Conservation (phyloP, 2,797 vertebrate species). For the Meriones psammophilus region DNA sequence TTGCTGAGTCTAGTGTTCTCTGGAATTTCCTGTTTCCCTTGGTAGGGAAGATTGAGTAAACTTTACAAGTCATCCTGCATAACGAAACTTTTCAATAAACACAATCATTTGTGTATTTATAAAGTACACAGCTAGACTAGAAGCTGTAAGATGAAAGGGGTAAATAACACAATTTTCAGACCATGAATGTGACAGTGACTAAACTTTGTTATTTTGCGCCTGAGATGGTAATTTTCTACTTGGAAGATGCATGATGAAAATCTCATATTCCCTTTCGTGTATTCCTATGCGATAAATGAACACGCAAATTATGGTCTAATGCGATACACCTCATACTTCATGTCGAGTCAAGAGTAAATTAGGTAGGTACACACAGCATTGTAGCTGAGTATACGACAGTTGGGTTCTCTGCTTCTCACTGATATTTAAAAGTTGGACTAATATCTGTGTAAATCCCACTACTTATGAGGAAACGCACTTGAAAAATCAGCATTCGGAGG, state of each 20-base stretch:
- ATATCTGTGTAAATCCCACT: slow-evolving; percentile 37
- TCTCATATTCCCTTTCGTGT: slow-evolving; percentile 62
- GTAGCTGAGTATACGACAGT: slow-evolving; percentile 20
- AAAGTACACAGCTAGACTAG: slow-evolving; percentile 88
- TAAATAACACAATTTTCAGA: slow-evolving; percentile 84
- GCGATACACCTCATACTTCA: slow-evolving; percentile 23
- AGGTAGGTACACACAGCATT: neutral
- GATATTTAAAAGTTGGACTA: slow-evolving; percentile 42
- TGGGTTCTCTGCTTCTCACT: slow-evolving; percentile 30
- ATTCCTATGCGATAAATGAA: slow-evolving; percentile 23
- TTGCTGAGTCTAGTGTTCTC: slow-evolving; percentile 95
- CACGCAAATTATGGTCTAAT: slow-evolving; percentile 26
- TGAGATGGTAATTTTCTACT: slow-evolving; percentile 73
- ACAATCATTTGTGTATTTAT: slow-evolving; percentile 91
- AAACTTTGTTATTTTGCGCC: slow-evolving; percentile 76
- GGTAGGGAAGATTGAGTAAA: slow-evolving; percentile 93
- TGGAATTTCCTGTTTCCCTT: slow-evolving; percentile 98
- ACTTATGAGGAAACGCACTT: slow-evolving; percentile 39
- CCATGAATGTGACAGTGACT: slow-evolving; percentile 72
- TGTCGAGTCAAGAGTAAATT: slow-evolving; percentile 45
- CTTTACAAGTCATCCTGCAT: slow-evolving; percentile 97
- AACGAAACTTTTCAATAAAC: slow-evolving; percentile 93
- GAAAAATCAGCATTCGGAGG: neutral
- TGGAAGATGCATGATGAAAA: slow-evolving; percentile 66
- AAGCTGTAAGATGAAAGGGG: slow-evolving; percentile 83